Percentiles rank a stretch among this genome's conserved stretches.
These are phyloP conservation scores for Nowickia ferox DNA, from an alignment of 2,888 invertebrate genomes.

Conservation along the genomic window DNA sequence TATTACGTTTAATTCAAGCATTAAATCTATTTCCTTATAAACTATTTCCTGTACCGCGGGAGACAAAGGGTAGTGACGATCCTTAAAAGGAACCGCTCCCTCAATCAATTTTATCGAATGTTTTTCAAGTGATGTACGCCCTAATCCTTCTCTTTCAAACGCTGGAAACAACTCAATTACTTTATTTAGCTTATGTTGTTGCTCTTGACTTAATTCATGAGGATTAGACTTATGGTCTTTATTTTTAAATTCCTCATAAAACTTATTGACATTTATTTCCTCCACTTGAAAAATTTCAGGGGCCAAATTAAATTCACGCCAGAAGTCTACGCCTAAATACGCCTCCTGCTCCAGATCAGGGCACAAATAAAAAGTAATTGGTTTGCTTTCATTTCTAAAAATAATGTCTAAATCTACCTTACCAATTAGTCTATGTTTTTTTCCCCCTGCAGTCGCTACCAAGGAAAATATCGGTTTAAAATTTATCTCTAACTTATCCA, in stretches of 20 bases:
- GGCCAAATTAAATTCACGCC: slow-evolving; percentile 9
- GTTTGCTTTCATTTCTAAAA: neutral
- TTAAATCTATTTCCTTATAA: slow-evolving; percentile 75
- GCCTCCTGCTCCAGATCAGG: slow-evolving; percentile 10
- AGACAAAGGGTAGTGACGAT: slow-evolving; percentile 70
- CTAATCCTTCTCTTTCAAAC: slow-evolving; percentile 37
- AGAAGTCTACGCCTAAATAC: slow-evolving; percentile 43
- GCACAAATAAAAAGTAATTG: slow-evolving; percentile 11
- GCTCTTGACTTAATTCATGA: slow-evolving; percentile 1
- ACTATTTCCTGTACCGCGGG: slow-evolving; percentile 66
- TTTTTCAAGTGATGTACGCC: slow-evolving; percentile 50
- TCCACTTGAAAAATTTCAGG: slow-evolving; percentile 15
- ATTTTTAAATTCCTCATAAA: neutral
- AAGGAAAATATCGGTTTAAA: slow-evolving; percentile 6
- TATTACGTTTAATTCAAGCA: slow-evolving; percentile 75
- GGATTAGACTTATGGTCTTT: neutral
- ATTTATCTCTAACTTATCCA: neutral
- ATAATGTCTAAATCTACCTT: slow-evolving; percentile 7
- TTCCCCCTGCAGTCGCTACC: slow-evolving; percentile 26
- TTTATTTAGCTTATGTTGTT: neutral
- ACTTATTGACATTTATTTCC: neutral
- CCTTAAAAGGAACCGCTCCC: slow-evolving; percentile 53
- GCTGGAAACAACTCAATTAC: slow-evolving; percentile 24
- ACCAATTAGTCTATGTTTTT: slow-evolving; percentile 17
- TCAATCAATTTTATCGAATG: slow-evolving; percentile 63